Conservation (phyloP, 2,113 vertebrate species). For the Apaloderma vittatum region DNA sequence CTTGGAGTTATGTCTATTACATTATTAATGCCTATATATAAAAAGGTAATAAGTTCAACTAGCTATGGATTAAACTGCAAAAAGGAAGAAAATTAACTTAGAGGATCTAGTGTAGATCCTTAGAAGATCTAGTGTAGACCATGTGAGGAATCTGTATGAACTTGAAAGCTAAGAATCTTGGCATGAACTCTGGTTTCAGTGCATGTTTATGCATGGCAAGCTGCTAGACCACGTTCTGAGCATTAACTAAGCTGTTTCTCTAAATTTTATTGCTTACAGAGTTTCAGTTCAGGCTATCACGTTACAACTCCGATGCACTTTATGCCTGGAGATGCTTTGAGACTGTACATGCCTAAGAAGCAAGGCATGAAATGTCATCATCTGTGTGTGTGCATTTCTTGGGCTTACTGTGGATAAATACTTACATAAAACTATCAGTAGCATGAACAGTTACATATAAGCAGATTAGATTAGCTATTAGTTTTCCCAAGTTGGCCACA, state of each 20-base stretch:
- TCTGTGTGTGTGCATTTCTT: neutral
- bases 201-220: constrained; percentile 40
- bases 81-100: neutral
- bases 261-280: constrained; percentile 32
- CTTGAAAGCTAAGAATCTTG: constrained; percentile 27
- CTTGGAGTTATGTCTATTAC: constrained; percentile 20
- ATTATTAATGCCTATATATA: constrained; percentile 48
- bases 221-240: constrained; percentile 53
- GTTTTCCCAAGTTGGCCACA: neutral
- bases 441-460: neutral
- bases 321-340: neutral
- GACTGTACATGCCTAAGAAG: neutral
- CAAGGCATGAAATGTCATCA: neutral
- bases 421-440: neutral
- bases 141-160: neutral
- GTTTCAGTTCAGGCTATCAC: constrained; percentile 13
- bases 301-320: neutral
- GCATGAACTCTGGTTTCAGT: constrained; percentile 20
- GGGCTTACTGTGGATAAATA: neutral
- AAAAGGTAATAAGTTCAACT: constrained; percentile 55
- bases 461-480: neutral
- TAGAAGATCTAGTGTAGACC: neutral
- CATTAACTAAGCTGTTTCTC: constrained; percentile 55
- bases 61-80: constrained; percentile 9
- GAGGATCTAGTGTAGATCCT: neutral